Conservation (phyloP, 2,113 vertebrate species). For the Apus apus region DNA sequence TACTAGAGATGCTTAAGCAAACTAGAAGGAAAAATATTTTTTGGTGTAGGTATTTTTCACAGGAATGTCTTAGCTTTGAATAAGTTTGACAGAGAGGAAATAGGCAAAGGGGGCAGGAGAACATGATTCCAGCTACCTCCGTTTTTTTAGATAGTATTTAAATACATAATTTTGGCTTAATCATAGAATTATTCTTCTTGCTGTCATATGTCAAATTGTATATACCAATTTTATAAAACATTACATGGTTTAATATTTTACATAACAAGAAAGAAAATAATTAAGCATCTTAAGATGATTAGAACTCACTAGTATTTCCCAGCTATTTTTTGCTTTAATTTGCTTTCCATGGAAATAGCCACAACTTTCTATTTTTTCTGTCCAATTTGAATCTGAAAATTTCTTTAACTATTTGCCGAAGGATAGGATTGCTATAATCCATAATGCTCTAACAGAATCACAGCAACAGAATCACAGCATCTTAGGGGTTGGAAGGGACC, state of each 20-base stretch:
- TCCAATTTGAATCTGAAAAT: background rate
- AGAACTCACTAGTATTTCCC: background rate
- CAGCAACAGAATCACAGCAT: no score
- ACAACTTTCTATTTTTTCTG: background rate
- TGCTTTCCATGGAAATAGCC: background rate
- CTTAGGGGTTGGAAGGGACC: no score
- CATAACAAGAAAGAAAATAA: background rate
- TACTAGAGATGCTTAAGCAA: background rate
- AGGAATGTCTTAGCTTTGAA: background rate
- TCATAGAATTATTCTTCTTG: background rate
- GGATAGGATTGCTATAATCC: background rate
- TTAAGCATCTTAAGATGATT: background rate
- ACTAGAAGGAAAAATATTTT: background rate
- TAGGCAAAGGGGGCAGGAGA: no score
- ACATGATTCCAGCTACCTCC: background rate
- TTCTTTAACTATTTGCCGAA: background rate
- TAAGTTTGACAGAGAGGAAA: background rate
- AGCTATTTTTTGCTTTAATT: background rate
- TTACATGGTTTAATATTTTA: background rate
- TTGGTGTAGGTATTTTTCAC: background rate
- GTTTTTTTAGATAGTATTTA: background rate
- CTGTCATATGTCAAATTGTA: background rate
- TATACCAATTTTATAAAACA: background rate
- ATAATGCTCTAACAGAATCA: background rate
- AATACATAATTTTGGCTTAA: background rate